A percentile compares a stretch with the other conserved stretches of the same genome.
phyloP scores from a whole-genome alignment of 1,140 invertebrate species.

The Plodia interpunctella region DNA sequence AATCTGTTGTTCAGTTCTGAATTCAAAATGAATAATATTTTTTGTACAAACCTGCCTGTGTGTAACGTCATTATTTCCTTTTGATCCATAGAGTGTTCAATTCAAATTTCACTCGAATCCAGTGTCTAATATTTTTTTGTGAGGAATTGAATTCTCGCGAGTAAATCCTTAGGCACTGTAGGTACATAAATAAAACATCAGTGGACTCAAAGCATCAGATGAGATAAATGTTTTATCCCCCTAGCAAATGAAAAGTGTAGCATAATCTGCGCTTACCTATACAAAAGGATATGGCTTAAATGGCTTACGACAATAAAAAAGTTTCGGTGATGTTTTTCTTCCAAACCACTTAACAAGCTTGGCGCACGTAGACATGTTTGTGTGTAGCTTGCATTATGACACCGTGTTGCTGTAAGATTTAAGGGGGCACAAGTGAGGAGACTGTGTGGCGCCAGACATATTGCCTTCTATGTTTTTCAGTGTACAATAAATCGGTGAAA shows the following conservation, averaged over 20 bases:
- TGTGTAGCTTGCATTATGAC: slow-evolving; percentile 75
- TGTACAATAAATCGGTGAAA: slow-evolving; percentile 12
- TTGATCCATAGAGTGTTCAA: no score
- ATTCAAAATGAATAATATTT: no score
- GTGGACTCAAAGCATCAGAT: neutral
- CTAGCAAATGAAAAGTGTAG: neutral
- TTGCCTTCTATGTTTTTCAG: slow-evolving; percentile 38
- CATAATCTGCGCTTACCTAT: slow-evolving; percentile 22
- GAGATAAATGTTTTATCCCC: neutral
- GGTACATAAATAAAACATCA: neutral
- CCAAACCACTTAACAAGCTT: slow-evolving; percentile 76
- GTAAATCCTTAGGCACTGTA: no score
- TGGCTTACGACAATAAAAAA: slow-evolving; percentile 71
- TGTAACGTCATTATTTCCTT: no score
- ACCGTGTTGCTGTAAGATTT: slow-evolving; percentile 72
- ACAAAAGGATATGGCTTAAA: slow-evolving; percentile 51
- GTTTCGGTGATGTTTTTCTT: slow-evolving; percentile 75
- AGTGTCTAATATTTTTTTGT: no score
- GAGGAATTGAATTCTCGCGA: no score
- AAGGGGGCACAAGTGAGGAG: slow-evolving; percentile 69
- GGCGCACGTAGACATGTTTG: slow-evolving; percentile 74
- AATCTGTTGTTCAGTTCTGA: no score
- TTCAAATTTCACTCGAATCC: no score
- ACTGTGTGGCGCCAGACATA: slow-evolving; percentile 56
- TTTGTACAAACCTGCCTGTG: no score